phyloP scores from a whole-genome alignment of 1,140 invertebrate species.

The Homalodisca vitripennis region DNA sequence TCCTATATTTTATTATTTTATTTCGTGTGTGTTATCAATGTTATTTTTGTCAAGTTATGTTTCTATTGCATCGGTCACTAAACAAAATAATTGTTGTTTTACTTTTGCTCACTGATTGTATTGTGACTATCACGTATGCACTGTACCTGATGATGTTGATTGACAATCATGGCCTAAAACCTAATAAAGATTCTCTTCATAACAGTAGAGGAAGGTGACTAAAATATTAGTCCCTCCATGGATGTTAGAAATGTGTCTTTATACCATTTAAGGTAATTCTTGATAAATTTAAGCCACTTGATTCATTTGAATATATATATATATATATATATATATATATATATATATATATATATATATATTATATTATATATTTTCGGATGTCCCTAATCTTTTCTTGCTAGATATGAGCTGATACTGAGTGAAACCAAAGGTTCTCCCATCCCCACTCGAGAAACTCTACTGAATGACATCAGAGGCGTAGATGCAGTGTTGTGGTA shows the following conservation, averaged over 20 bases:
- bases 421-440: not conserved
- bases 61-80: no score
- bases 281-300: not conserved
- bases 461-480: not conserved
- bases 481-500: conserved; percentile 1
- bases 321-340: not conserved
- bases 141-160: no score
- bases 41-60: no score
- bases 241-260: not conserved
- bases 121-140: no score
- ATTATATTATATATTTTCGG: not conserved
- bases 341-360: not conserved
- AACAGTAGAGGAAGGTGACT: not conserved
- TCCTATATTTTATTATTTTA: no score
- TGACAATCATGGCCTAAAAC: no score
- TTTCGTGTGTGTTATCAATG: no score
- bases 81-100: no score
- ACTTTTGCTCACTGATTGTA: no score
- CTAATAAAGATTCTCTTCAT: no score
- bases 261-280: not conserved
- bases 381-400: not conserved
- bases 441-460: not conserved
- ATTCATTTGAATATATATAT: not conserved
- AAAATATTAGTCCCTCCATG: not conserved
- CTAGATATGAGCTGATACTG: conserved; percentile 4